Conservation (phyloP, 2,797 vertebrate species). For the Clarias fuscus region DNA sequence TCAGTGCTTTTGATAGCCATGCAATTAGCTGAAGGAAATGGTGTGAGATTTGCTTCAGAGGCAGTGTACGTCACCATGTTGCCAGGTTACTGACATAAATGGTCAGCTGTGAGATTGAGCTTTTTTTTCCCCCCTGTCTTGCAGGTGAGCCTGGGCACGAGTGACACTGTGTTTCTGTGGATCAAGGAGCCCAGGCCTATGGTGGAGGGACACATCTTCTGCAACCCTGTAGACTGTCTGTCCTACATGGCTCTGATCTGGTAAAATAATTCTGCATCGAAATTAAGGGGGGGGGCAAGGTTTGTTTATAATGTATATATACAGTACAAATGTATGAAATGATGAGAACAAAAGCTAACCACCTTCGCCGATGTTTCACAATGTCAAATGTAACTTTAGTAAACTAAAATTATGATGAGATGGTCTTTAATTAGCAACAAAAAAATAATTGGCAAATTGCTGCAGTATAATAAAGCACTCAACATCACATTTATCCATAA, state of each 20-base stretch:
- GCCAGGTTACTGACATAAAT: neutral
- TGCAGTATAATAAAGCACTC: neutral
- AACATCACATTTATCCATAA: too few species aligned
- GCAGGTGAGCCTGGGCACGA: constrained; percentile 93
- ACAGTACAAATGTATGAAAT: neutral
- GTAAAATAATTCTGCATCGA: constrained; percentile 65
- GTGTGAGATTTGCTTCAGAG: neutral
- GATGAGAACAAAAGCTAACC: too few species aligned
- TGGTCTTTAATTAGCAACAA: too few species aligned
- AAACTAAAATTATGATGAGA: too few species aligned
- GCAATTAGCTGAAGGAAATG: neutral
- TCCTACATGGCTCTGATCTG: constrained; percentile 92
- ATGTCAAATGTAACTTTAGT: too few species aligned
- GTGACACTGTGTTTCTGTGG: constrained; percentile 94
- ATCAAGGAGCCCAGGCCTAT: constrained; percentile 82
- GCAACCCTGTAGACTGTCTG: constrained; percentile 81
- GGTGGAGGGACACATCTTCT: constrained; percentile 91
- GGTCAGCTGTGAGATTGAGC: neutral
- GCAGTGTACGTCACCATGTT: neutral
- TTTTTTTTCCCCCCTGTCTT: neutral
- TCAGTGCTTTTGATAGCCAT: neutral
- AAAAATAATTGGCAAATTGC: neutral
- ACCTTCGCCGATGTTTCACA: too few species aligned
- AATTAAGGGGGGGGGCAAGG: neutral
- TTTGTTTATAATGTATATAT: neutral